Evolutionary conservation across 2,888 invertebrate genomes (phyloP).

Genomic region (Synanthedon myopaeformis): DNA sequence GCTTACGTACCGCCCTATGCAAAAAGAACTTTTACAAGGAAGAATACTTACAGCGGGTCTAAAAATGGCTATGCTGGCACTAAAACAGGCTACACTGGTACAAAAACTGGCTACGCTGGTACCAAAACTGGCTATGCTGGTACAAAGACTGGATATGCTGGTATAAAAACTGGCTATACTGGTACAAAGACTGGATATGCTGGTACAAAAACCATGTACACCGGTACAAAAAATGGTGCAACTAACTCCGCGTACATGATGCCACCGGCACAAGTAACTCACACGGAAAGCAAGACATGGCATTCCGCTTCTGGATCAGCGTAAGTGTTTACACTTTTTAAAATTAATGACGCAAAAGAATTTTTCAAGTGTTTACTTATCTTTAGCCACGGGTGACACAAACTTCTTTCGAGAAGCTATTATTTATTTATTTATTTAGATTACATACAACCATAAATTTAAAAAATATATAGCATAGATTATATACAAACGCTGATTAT

Average conservation of each 20-base stretch:
- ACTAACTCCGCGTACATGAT: slow-evolving; percentile 17
- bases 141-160: slow-evolving; percentile 16
- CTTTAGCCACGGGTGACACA: no score
- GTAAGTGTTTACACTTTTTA: slow-evolving; percentile 23
- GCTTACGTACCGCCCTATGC: slow-evolving; percentile 40
- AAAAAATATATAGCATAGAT: no score
- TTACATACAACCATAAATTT: no score
- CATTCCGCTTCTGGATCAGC: slow-evolving; percentile 27
- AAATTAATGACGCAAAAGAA: no score
- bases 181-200: slow-evolving; percentile 18
- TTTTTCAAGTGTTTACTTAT: no score
- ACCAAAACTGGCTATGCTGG: slow-evolving; percentile 15
- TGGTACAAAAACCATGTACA: slow-evolving; percentile 17
- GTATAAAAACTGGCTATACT: slow-evolving; percentile 20
- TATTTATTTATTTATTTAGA: no score
- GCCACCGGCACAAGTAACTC: slow-evolving; percentile 1
- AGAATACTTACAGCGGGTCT: slow-evolving; percentile 10
- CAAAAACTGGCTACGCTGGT: slow-evolving; percentile 16
- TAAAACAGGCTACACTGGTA: slow-evolving; percentile 13
- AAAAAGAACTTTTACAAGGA: slow-evolving; percentile 19
- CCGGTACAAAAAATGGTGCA: slow-evolving; percentile 18
- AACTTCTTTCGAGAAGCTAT: no score
- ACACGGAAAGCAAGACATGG: slow-evolving; percentile 31
- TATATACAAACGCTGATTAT: no score
- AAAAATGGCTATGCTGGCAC: slow-evolving; percentile 10